phyloP scores from a whole-genome alignment of 2,113 vertebrate genomes.

The Neolamprologus brichardi region DNA sequence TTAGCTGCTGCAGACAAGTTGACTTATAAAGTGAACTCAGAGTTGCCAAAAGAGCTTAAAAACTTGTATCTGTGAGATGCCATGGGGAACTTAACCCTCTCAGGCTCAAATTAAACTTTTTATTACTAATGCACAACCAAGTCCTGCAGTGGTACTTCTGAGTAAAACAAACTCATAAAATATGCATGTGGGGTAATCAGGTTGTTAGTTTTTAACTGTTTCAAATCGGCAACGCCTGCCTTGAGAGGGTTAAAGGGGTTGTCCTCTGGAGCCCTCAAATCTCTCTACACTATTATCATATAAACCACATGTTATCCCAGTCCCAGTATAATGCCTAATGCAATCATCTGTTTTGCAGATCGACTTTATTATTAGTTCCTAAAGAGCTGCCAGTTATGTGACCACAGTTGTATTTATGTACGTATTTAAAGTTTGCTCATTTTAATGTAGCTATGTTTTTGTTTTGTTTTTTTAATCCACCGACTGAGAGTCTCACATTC shows the following conservation, averaged over 20 bases:
- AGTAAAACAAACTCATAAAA: neutral
- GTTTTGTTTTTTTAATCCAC: neutral
- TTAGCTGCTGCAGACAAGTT: neutral
- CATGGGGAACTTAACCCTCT: neutral
- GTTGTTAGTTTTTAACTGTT: neutral
- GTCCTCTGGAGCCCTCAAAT: neutral
- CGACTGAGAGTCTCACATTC: neutral
- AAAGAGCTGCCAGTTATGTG: neutral
- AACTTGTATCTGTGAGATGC: neutral
- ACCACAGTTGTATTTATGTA: neutral
- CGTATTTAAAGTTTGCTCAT: neutral
- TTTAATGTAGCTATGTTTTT: neutral
- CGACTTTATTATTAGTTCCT: neutral
- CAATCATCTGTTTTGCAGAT: neutral
- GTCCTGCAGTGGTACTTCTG: neutral
- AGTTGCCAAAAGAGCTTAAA: neutral
- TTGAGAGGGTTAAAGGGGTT: neutral
- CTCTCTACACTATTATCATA: neutral
- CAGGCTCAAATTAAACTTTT: neutral
- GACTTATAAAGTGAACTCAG: neutral
- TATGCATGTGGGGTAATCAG: neutral
- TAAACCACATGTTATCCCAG: neutral
- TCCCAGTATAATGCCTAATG: neutral
- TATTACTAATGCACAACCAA: neutral
- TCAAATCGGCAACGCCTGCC: neutral